A percentile compares a stretch with the other conserved stretches of the same genome.
These are phyloP conservation scores for Trichopoda pennipes DNA, from an alignment of 2,888 invertebrate genomes.

Conservation along the genomic window DNA sequence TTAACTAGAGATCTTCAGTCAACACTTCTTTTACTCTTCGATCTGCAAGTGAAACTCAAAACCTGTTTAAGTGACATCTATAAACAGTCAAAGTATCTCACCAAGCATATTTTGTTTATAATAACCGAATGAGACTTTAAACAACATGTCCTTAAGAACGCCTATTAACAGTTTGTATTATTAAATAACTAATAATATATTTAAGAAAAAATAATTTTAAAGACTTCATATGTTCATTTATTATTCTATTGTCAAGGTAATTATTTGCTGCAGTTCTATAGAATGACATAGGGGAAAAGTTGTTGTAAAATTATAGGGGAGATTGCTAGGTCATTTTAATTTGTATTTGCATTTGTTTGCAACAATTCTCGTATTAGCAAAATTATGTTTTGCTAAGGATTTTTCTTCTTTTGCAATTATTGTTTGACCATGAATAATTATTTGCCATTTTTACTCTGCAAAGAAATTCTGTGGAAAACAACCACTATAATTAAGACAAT, in stretches of 20 bases:
- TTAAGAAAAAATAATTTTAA: no score
- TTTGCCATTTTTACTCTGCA: conserved; percentile 3
- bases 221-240: no score
- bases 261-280: neutral
- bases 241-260: conserved; percentile 16
- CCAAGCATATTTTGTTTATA: no score
- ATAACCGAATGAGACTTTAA: no score
- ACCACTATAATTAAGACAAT: conserved; percentile 22
- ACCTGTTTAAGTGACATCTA: no score
- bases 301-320: conserved; percentile 11
- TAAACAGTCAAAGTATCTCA: no score
- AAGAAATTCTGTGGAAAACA: neutral
- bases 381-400: conserved; percentile 1
- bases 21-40: no score
- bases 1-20: no score
- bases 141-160: no score
- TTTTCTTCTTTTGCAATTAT: neutral
- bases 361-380: conserved; percentile 17
- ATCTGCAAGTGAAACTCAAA: no score
- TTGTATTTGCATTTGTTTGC: conserved; percentile 1
- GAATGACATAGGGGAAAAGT: neutral
- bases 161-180: no score
- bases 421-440: conserved; percentile 39
- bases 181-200: no score
- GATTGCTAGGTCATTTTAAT: conserved; percentile 11